Conservation (phyloP, 1,140 invertebrate genomes). For the Rhopalosiphum maidis region DNA sequence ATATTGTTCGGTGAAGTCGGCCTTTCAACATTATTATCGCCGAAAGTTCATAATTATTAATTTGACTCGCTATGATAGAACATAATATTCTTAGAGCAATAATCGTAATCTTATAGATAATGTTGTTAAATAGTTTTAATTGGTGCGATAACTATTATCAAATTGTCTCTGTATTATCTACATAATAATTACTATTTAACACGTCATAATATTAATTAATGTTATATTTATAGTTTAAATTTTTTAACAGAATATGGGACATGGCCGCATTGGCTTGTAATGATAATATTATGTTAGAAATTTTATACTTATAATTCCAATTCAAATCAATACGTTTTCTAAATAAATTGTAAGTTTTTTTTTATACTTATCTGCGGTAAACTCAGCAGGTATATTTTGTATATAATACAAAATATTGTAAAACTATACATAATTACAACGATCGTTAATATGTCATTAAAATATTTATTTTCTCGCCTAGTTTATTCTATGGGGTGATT, state of each 20-base stretch:
- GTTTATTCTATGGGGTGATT: too few relatives aligned
- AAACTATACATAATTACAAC: too few relatives aligned
- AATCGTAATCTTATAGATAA: not conserved
- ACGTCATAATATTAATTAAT: not conserved
- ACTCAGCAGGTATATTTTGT: not conserved
- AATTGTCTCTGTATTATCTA: not conserved
- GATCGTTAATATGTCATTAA: not conserved
- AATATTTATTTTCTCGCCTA: too few relatives aligned
- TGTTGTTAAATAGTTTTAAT: not conserved
- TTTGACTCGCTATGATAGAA: not conserved
- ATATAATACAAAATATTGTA: not conserved
- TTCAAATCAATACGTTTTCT: not conserved
- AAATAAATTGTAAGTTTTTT: not conserved
- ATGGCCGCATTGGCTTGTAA: not conserved
- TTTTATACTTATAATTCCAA: not conserved
- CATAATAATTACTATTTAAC: not conserved
- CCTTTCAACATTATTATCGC: slow-evolving; percentile 6
- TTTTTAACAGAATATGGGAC: not conserved
- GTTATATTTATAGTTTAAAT: not conserved
- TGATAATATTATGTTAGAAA: not conserved
- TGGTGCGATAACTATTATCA: not conserved
- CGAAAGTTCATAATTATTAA: not conserved
- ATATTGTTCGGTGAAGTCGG: not conserved
- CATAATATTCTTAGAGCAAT: not conserved
- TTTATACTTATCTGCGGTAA: too few relatives aligned